A percentile compares a stretch with the other conserved stretches of the same genome.
Evolutionary conservation across 2,113 vertebrate species (phyloP).

Genomic region (Hippocampus mohnikei): DNA sequence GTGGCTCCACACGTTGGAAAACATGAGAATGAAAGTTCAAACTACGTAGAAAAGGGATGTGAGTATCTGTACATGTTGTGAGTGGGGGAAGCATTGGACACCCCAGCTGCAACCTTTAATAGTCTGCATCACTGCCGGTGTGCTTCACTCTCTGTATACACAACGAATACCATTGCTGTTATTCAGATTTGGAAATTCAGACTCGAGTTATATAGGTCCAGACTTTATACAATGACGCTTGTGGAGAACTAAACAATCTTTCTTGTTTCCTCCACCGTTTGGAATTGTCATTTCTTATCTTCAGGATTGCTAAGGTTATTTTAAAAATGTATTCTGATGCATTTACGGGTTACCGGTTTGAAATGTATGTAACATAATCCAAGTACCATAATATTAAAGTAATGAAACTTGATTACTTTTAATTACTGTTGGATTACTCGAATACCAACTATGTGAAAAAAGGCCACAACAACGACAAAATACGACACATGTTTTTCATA

Average conservation of each 20-base stretch:
- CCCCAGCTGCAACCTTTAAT: constrained; percentile 22
- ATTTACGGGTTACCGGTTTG: too few relatives aligned
- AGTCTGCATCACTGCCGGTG: constrained; percentile 18
- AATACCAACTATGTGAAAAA: too few relatives aligned
- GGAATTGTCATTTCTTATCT: not conserved
- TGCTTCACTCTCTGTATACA: constrained; percentile 18
- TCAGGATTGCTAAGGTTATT: too few relatives aligned
- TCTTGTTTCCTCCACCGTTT: not conserved
- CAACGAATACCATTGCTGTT: not conserved
- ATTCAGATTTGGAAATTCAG: constrained; percentile 1
- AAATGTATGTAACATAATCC: too few relatives aligned
- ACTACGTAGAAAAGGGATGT: not conserved
- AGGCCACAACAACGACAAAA: too few relatives aligned
- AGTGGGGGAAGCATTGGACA: constrained; percentile 9
- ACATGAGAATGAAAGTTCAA: not conserved
- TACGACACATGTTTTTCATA: too few relatives aligned
- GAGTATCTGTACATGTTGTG: constrained; percentile 23
- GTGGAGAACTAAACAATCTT: not conserved
- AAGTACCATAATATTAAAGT: too few relatives aligned
- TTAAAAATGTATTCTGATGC: too few relatives aligned
- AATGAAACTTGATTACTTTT: too few relatives aligned
- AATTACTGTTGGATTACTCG: too few relatives aligned
- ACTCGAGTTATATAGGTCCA: not conserved
- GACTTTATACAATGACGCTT: not conserved
- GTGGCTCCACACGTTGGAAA: not conserved